phyloP scores from a whole-genome alignment of 2,888 invertebrate species.

The Idaea aversata region DNA sequence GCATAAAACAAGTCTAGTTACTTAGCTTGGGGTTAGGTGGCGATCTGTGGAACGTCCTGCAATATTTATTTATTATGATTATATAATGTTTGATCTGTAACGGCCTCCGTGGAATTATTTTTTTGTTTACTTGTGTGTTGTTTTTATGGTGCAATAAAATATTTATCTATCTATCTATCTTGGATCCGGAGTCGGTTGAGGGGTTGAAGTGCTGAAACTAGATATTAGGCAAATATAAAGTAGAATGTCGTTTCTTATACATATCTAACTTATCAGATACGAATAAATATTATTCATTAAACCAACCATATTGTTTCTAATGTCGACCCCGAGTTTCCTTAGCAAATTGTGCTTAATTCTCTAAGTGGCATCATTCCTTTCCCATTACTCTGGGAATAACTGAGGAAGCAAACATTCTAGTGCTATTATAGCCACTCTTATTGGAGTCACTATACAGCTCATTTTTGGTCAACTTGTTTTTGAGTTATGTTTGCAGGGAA shows the following conservation, averaged over 20 bases:
- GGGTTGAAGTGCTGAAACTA: too few relatives aligned
- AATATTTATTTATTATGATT: too few relatives aligned
- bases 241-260: background rate
- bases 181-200: too few relatives aligned
- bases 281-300: background rate
- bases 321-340: background rate
- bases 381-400: background rate
- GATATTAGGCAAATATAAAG: too few relatives aligned
- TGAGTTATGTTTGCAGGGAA: background rate
- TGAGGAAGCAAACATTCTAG: background rate
- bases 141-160: too few relatives aligned
- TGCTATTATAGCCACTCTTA: background rate
- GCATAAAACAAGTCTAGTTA: too few relatives aligned
- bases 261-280: background rate
- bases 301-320: background rate
- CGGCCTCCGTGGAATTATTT: too few relatives aligned
- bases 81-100: too few relatives aligned
- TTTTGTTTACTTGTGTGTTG: too few relatives aligned
- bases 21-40: too few relatives aligned
- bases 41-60: too few relatives aligned
- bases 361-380: conserved; percentile 1
- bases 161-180: too few relatives aligned
- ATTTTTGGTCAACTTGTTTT: background rate
- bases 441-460: background rate
- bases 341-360: background rate